These are phyloP conservation scores for Ichneumoninae sp. DNA, from an alignment of 2,888 invertebrate genomes.

Conservation along the genomic window DNA sequence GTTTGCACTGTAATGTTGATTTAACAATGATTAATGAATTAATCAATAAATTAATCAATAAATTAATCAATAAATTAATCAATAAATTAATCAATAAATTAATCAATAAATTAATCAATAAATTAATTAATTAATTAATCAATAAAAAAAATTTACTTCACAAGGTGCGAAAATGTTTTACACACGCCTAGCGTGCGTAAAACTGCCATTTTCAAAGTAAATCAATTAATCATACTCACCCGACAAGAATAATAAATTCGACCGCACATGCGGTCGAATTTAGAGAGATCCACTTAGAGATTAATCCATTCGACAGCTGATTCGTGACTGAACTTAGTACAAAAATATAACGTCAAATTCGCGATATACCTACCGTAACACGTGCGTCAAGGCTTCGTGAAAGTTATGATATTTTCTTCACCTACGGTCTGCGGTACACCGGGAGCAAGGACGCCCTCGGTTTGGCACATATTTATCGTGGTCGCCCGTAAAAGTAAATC, in stretches of 20 bases:
- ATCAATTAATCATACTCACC: neutral
- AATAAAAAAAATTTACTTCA: too few species aligned
- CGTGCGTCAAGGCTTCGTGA: neutral
- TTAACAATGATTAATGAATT: too few species aligned
- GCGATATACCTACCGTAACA: neutral
- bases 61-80: too few species aligned
- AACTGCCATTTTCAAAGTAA: too few species aligned
- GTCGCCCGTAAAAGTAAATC: slow-evolving; percentile 28
- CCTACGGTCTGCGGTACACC: slow-evolving; percentile 4
- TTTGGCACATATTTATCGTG: slow-evolving; percentile 11
- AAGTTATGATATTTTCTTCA: slow-evolving; percentile 7
- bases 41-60: too few species aligned
- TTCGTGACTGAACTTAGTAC: neutral
- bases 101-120: too few species aligned
- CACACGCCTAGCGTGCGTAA: too few species aligned
- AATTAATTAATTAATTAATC: too few species aligned
- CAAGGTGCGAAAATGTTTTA: too few species aligned
- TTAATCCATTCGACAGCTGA: neutral
- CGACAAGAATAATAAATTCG: neutral
- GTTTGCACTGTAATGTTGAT: too few species aligned
- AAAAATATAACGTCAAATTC: neutral
- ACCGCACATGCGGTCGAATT: neutral
- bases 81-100: too few species aligned
- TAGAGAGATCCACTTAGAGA: neutral
- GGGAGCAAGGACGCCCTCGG: slow-evolving; percentile 47